phyloP scores from a whole-genome alignment of 2,797 vertebrate genomes.

The Strix occidentalis region DNA sequence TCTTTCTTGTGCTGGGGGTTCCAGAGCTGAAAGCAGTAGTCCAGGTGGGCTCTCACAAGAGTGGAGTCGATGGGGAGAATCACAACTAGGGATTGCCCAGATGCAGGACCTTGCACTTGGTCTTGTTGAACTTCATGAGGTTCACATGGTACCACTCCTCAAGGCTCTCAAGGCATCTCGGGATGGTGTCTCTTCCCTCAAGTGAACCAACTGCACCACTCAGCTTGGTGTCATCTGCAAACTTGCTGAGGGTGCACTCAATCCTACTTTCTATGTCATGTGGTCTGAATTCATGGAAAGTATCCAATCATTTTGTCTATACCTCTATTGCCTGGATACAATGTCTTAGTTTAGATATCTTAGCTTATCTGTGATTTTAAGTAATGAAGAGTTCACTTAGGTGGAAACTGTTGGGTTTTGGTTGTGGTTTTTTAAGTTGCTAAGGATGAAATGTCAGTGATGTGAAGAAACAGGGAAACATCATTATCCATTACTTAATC shows the following conservation, averaged over 20 bases:
- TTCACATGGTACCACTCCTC: not conserved
- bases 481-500: not conserved
- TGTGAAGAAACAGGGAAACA: not conserved
- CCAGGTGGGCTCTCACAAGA: not conserved
- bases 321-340: not conserved
- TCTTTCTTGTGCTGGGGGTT: not conserved
- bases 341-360: not conserved
- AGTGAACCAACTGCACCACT: not conserved
- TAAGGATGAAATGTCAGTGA: not conserved
- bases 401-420: not conserved
- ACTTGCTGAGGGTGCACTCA: not conserved
- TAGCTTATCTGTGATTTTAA: not conserved
- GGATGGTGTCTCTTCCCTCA: not conserved
- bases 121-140: not conserved
- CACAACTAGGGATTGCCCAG: fast-evolving
- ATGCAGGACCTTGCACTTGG: fast-evolving
- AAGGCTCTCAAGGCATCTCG: not conserved
- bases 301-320: not conserved
- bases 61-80: fast-evolving
- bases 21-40: not conserved
- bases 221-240: not conserved
- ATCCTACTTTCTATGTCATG: not conserved
- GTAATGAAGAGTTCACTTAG: not conserved
- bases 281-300: not conserved
- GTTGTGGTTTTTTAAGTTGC: not conserved